Evolutionary conservation across 2,888 invertebrate genomes (phyloP).

Genomic region (Hirtodrosophila histrioides): DNA sequence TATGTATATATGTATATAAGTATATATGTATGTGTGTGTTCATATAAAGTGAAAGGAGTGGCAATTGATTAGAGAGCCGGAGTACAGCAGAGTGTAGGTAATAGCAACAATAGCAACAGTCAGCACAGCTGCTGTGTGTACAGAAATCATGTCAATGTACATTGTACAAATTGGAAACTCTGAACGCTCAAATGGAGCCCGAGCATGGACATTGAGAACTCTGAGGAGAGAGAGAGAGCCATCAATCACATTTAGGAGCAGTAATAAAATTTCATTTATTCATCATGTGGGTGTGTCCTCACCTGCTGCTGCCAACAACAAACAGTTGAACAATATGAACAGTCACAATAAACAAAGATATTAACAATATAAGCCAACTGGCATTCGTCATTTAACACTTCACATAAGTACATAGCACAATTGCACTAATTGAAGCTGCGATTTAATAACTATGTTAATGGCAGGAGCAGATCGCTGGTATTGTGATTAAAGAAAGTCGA

Average conservation of each 20-base stretch:
- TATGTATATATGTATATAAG: not conserved
- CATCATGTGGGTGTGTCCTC: conserved; percentile 23
- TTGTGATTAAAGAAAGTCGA: conserved; percentile 40
- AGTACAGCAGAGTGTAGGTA: conserved; percentile 19
- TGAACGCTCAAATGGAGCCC: conserved; percentile 9
- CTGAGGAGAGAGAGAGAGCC: not conserved
- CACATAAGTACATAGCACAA: conserved; percentile 2
- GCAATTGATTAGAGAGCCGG: conserved; percentile 46
- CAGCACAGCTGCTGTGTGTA: conserved; percentile 19
- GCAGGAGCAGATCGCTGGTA: not conserved
- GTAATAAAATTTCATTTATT: conserved; percentile 11
- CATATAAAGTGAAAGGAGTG: conserved; percentile 73
- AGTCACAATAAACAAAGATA: conserved; percentile 14
- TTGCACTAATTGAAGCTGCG: conserved; percentile 25
- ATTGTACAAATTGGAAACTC: conserved; percentile 58
- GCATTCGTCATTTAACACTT: conserved; percentile 34
- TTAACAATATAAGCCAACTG: conserved; percentile 29
- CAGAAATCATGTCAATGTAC: conserved; percentile 65
- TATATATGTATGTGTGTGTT: conserved; percentile 7
- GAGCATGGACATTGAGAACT: conserved; percentile 20
- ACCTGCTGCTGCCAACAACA: not conserved
- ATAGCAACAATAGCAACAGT: conserved; percentile 29
- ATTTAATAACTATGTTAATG: not conserved
- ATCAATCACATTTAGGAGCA: conserved; percentile 15
- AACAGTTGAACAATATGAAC: not conserved